Evolutionary conservation across 2,888 invertebrate species (phyloP).

Genomic region (Esperia sulphurella): DNA sequence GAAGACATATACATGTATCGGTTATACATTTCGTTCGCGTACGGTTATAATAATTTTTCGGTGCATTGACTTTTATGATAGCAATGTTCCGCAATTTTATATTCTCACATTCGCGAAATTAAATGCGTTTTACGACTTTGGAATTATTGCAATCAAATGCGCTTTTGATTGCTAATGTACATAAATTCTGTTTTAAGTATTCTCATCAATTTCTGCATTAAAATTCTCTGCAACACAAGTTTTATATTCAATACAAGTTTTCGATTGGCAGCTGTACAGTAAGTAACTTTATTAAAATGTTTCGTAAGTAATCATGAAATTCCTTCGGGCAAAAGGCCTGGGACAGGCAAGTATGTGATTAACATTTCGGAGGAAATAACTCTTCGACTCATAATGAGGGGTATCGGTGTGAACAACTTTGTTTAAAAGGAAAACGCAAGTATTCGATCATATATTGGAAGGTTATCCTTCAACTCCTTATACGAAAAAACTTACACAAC

Average conservation of each 20-base stretch:
- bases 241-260: constrained; percentile 38
- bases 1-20: constrained; percentile 60
- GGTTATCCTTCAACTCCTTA: constrained; percentile 16
- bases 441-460: constrained; percentile 38
- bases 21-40: constrained; percentile 31
- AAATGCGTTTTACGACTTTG: constrained; percentile 36
- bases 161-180: constrained; percentile 34
- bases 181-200: constrained; percentile 31
- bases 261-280: constrained; percentile 50
- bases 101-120: constrained; percentile 36
- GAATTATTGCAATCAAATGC: constrained; percentile 28
- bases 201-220: constrained; percentile 30
- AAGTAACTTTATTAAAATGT: constrained; percentile 57
- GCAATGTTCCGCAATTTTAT: constrained; percentile 37
- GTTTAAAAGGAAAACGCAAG: constrained; percentile 60
- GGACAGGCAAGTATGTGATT: constrained; percentile 57
- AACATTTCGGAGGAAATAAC: constrained; percentile 56
- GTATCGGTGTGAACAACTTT: constrained; percentile 62
- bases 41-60: constrained; percentile 43
- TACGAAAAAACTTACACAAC: constrained; percentile 34
- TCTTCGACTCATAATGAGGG: constrained; percentile 46
- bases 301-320: constrained; percentile 35
- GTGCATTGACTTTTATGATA: constrained; percentile 56
- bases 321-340: constrained; percentile 34
- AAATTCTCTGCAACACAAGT: constrained; percentile 11